These are phyloP conservation scores for Centroberyx gerrardi DNA, from an alignment of 2,797 vertebrate genomes.

Conservation along the genomic window DNA sequence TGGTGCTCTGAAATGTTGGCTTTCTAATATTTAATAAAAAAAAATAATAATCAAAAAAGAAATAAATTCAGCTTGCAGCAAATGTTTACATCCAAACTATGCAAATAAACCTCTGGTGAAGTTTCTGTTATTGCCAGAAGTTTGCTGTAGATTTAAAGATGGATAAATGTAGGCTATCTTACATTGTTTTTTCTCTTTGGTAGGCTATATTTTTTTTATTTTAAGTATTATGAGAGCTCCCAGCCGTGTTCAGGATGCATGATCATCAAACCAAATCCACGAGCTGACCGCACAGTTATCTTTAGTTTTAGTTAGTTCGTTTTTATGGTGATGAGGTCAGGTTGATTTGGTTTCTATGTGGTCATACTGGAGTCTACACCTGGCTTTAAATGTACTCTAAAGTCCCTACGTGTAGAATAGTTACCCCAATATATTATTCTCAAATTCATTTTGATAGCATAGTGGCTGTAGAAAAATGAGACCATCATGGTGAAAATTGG, in stretches of 20 bases:
- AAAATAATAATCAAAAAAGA: not conserved
- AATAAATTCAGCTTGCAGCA: too few species aligned
- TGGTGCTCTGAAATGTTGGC: too few species aligned
- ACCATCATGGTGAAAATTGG: too few species aligned
- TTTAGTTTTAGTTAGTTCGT: slow-evolving; percentile 9
- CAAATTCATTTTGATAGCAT: too few species aligned
- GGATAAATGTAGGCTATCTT: slow-evolving; percentile 6
- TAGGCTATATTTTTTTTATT: slow-evolving; percentile 1
- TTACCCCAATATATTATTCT: too few species aligned
- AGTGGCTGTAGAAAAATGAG: too few species aligned
- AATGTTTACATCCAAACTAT: too few species aligned
- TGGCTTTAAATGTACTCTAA: slow-evolving; percentile 13
- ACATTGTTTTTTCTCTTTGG: slow-evolving; percentile 29
- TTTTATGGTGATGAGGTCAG: slow-evolving; percentile 21
- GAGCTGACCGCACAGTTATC: not conserved
- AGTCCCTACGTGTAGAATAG: not conserved
- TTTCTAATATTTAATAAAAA: too few species aligned
- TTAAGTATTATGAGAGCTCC: slow-evolving; percentile 15
- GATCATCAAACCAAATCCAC: slow-evolving; percentile 19
- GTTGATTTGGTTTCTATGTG: slow-evolving; percentile 15
- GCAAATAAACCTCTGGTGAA: too few species aligned
- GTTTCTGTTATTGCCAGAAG: slow-evolving; percentile 7
- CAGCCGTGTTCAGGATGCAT: slow-evolving; percentile 33
- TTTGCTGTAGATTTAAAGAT: slow-evolving; percentile 14
- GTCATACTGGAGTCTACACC: slow-evolving; percentile 18